A percentile compares a stretch with the other conserved stretches of the same genome.
These are phyloP conservation scores for Chloroceryle inda DNA, from an alignment of 2,797 vertebrate species.

Conservation along the genomic window DNA sequence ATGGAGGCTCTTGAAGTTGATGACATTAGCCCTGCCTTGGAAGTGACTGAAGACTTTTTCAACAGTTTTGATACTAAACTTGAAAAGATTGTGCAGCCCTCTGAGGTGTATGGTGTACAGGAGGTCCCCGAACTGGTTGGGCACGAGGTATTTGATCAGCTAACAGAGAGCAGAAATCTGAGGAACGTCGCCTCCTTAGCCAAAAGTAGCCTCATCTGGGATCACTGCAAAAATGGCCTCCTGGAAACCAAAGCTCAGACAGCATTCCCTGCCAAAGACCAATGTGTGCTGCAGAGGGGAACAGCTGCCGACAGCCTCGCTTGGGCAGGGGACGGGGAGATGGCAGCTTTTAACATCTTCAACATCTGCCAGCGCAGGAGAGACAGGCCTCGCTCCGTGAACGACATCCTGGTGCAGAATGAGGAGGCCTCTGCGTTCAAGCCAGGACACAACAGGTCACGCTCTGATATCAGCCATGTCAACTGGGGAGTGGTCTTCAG, in stretches of 20 bases:
- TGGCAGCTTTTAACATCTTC: slow-evolving; percentile 84
- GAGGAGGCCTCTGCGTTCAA: slow-evolving; percentile 89
- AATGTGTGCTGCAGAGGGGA: slow-evolving; percentile 69
- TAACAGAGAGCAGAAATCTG: slow-evolving; percentile 77
- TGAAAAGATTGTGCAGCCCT: slow-evolving; percentile 82
- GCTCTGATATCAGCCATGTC: slow-evolving; percentile 85
- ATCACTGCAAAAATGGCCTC: slow-evolving; percentile 80
- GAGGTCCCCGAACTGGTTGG: slow-evolving; percentile 83
- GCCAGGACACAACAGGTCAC: slow-evolving; percentile 92
- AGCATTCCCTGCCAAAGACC: slow-evolving; percentile 81
- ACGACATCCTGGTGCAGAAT: slow-evolving; percentile 88
- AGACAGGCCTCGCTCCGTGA: slow-evolving; percentile 93
- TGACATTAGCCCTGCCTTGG: slow-evolving; percentile 95
- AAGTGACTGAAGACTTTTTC: slow-evolving; percentile 96
- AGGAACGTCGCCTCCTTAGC: slow-evolving; percentile 71
- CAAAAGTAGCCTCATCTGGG: slow-evolving; percentile 79
- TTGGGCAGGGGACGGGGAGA: slow-evolving; percentile 82
- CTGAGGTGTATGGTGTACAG: slow-evolving; percentile 83
- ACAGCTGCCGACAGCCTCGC: slow-evolving; percentile 74
- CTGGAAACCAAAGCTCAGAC: slow-evolving; percentile 83
- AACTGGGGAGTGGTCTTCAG: slow-evolving; percentile 78
- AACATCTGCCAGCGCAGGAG: slow-evolving; percentile 89
- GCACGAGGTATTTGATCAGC: slow-evolving; percentile 72
- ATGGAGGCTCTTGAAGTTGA: slow-evolving; percentile 94
- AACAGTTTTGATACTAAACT: slow-evolving; percentile 89